Evolutionary conservation across 2,113 vertebrate species (phyloP).

Genomic region (Chamaea fasciata): DNA sequence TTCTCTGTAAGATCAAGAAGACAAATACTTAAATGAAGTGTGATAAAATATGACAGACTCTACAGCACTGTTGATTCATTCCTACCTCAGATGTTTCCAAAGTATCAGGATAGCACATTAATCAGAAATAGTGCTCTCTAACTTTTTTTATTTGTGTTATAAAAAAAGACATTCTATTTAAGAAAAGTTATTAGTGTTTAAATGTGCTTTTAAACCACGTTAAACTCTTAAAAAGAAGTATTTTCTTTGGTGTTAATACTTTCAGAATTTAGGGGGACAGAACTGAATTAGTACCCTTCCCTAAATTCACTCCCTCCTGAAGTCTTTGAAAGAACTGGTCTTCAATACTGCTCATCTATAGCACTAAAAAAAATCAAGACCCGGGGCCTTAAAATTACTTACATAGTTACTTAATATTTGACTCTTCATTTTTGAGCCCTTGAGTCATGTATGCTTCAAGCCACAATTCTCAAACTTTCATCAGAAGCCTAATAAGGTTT

Average conservation of each 20-base stretch:
- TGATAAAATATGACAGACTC: not conserved
- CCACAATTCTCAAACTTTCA: not conserved
- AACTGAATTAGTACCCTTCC: not conserved
- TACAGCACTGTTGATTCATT: conserved; percentile 24
- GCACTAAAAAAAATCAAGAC: not conserved
- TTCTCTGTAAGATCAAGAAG: not conserved
- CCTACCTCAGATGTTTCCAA: conserved; percentile 5
- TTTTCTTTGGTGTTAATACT: not conserved
- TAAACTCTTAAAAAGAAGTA: not conserved
- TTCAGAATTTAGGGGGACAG: not conserved
- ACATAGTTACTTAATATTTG: not conserved
- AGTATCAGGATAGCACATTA: not conserved
- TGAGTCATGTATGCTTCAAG: not conserved
- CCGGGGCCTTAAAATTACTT: not conserved
- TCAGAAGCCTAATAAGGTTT: not conserved
- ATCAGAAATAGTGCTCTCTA: not conserved
- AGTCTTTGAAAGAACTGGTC: not conserved
- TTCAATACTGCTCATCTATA: not conserved
- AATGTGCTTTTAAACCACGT: not conserved
- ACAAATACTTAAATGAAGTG: not conserved
- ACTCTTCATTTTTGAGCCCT: not conserved
- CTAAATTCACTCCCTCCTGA: not conserved
- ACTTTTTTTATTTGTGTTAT: not conserved
- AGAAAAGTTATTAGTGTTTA: not conserved
- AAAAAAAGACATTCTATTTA: not conserved